Base-by-base conservation (phyloP, 2,113 vertebrate genomes). In the Orthonyx spaldingii region DNA sequence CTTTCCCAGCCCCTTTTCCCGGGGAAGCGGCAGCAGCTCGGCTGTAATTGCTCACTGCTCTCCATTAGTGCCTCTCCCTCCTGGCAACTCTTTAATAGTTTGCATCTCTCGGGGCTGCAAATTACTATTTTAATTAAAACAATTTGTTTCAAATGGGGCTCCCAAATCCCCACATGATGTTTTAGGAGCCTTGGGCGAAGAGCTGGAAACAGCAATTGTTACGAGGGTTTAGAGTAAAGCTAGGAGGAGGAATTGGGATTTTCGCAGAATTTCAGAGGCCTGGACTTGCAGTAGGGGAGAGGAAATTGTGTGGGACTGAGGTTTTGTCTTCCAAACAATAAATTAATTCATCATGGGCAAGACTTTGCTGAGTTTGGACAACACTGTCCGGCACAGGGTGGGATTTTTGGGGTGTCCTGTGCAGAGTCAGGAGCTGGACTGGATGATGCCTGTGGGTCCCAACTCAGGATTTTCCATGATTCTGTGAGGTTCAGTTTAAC, bases 61-160 rank as follows among this genome's bases (percentile, higher is more conserved):
- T 95, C 96, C 91, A 82, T 96, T 83, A 97, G 93, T 4, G 47
- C 33, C 94, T 96, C 95, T 96, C 95, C 96, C 97, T 96, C 93
- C 96, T 75, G 96, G 97, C 96, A 96, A 28, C 72, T 96, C 72
- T 89, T 91, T 94, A 95, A 97, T 93, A 94, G 94, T 96, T 97
- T 96, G 55, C 94, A 77, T 96, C 97, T 97, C 97, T 91, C 17
- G 70, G 82, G 97, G 92, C 87, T 94, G 94, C 80, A 89, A 97
- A 97, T 96, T 90, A 96, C 95, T 96, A 65, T 68, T 96, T 96
- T 97, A 97, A 97, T 97, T 97, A 97, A 97, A 97, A 96, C 96
- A 94, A 95, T 97, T 97, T 97, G 95, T 96, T 97, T 96, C 69
- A 87, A 95, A 94, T 78, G 90, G 90, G 89, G 71, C 65, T 97